Percentiles rank a stretch among this genome's conserved stretches.
Evolutionary conservation across 2,888 invertebrate species (phyloP).

Genomic region (Drosophila recens): DNA sequence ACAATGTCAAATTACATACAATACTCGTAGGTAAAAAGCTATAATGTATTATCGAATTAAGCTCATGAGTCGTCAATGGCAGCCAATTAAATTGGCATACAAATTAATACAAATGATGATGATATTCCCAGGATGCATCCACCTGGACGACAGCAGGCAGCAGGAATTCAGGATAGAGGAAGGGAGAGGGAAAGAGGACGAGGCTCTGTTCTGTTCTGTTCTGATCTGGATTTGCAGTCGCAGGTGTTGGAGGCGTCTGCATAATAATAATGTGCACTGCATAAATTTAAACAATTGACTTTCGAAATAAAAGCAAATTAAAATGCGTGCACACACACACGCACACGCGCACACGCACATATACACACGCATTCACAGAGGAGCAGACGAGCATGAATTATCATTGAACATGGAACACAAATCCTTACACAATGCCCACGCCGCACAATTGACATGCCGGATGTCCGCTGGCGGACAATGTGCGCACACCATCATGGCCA

Average conservation of each 20-base stretch:
- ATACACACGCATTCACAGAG: constrained; percentile 9
- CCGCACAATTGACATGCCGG: constrained; percentile 85
- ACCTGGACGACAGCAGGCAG: constrained; percentile 5
- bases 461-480: constrained; percentile 83
- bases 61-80: constrained; percentile 63
- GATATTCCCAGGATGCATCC: constrained; percentile 50
- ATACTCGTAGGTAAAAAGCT: constrained; percentile 23
- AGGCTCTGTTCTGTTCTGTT: constrained; percentile 3
- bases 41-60: constrained; percentile 75
- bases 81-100: constrained; percentile 77
- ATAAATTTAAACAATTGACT: constrained; percentile 78
- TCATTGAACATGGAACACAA: constrained; percentile 63
- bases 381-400: constrained; percentile 57
- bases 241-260: constrained; percentile 65
- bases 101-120: constrained; percentile 78
- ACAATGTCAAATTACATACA: constrained; percentile 31
- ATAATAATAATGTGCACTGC: constrained; percentile 59
- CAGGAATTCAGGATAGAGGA: no score
- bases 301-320: constrained; percentile 76
- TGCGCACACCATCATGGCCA: constrained; percentile 72
- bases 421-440: constrained; percentile 85
- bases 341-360: constrained; percentile 28
- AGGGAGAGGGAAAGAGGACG: neutral
- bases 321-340: constrained; percentile 59
- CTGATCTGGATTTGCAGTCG: constrained; percentile 29